Percentiles rank a stretch among this genome's conserved stretches.
phyloP scores from a whole-genome alignment of 64 coral and sea anemone genomes.

The Stylophora pistillata region DNA sequence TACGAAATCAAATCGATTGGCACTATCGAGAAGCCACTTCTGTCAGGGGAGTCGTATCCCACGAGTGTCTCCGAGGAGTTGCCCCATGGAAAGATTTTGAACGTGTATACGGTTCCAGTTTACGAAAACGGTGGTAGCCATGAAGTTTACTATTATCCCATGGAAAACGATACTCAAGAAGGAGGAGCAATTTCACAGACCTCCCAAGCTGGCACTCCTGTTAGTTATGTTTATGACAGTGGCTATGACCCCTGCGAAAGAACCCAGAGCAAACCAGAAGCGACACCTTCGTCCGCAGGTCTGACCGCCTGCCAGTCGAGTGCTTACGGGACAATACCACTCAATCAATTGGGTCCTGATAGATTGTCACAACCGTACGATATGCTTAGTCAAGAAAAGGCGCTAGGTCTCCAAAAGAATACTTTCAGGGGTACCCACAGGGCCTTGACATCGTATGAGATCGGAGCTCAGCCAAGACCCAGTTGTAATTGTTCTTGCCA shows the following conservation, averaged over 20 bases:
- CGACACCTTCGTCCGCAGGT: background rate
- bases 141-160: conserved; percentile 7
- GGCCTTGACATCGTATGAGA: conserved; percentile 27
- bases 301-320: background rate
- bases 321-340: background rate
- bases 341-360: background rate
- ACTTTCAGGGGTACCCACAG: conserved; percentile 11
- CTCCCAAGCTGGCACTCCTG: too few relatives aligned
- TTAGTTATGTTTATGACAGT: background rate
- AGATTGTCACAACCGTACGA: background rate
- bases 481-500: conserved; percentile 16
- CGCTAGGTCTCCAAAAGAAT: background rate
- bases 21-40: too few relatives aligned
- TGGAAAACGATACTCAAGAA: background rate
- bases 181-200: too few relatives aligned
- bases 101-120: background rate
- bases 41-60: too few relatives aligned
- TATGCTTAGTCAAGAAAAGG: background rate
- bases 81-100: background rate
- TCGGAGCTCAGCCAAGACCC: background rate
- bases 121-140: conserved; percentile 2
- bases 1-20: too few relatives aligned
- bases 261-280: background rate
- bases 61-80: background rate
- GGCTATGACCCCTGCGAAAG: background rate